Evolutionary conservation across 2,113 vertebrate species (phyloP).

Genomic region (Elachura formosa): DNA sequence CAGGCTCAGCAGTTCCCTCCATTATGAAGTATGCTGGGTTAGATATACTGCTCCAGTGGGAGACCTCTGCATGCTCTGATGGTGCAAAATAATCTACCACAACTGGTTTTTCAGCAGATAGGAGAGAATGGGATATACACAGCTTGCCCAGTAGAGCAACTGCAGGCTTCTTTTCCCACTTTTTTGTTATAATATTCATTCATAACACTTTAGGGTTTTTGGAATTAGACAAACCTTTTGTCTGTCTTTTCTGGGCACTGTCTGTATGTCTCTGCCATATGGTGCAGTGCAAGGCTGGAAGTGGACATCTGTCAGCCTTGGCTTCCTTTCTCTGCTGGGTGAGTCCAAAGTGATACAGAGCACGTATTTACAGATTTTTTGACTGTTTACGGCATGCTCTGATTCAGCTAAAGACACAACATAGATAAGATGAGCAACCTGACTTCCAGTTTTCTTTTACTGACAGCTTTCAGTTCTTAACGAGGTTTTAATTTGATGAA

Average conservation of each 20-base stretch:
- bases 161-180: background rate
- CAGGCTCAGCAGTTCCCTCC: constrained; percentile 20
- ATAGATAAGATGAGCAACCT: background rate
- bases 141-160: background rate
- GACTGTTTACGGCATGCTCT: background rate
- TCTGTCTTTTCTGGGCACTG: background rate
- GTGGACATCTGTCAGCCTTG: background rate
- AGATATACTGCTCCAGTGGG: constrained; percentile 17
- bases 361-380: background rate
- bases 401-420: background rate
- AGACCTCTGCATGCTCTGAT: background rate
- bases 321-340: background rate
- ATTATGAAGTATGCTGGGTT: background rate
- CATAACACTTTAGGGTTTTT: background rate
- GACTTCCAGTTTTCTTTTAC: background rate
- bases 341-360: background rate
- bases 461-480: background rate
- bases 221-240: background rate
- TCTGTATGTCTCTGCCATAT: background rate
- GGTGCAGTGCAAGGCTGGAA: background rate
- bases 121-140: background rate
- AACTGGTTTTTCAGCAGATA: background rate
- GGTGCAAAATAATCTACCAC: background rate
- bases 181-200: background rate
- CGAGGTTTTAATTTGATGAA: background rate